Conservation (phyloP, 2,113 vertebrate species). For the Myrmecobius fasciatus region DNA sequence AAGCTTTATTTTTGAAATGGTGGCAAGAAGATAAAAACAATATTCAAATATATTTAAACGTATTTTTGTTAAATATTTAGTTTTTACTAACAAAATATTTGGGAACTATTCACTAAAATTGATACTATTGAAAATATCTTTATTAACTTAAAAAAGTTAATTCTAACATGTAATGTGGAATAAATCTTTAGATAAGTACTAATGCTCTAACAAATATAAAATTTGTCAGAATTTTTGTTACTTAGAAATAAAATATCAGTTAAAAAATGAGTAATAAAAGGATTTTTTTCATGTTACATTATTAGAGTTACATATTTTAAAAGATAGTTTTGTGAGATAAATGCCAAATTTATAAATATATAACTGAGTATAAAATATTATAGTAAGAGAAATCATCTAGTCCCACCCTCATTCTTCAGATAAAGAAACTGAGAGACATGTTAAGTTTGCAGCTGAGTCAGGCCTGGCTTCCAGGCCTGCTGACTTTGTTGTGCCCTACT, state of each 20-base stretch:
- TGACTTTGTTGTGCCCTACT: not conserved
- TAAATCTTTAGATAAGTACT: constrained; percentile 53
- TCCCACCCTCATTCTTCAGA: not conserved
- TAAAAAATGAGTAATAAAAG: constrained; percentile 20
- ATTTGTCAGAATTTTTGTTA: constrained; percentile 43
- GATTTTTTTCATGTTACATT: constrained; percentile 29
- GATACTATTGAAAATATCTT: constrained; percentile 49
- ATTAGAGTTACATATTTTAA: constrained; percentile 2
- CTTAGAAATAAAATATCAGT: constrained; percentile 10
- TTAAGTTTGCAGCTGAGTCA: not conserved
- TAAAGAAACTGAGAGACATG: not conserved
- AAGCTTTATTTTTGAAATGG: constrained; percentile 57
- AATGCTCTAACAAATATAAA: constrained; percentile 37
- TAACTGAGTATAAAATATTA: not conserved
- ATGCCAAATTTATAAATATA: constrained; percentile 28
- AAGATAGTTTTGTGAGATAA: constrained; percentile 46
- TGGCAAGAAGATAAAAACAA: constrained; percentile 73
- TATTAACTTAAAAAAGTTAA: constrained; percentile 55
- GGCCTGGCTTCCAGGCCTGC: not conserved
- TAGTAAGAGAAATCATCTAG: not conserved
- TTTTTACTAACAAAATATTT: constrained; percentile 50
- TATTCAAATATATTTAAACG: constrained; percentile 49
- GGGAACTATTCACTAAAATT: constrained; percentile 53
- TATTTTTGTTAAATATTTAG: constrained; percentile 48
- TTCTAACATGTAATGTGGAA: constrained; percentile 15